Conservation (phyloP, 2,888 invertebrate genomes). For the Idaea biselata region DNA sequence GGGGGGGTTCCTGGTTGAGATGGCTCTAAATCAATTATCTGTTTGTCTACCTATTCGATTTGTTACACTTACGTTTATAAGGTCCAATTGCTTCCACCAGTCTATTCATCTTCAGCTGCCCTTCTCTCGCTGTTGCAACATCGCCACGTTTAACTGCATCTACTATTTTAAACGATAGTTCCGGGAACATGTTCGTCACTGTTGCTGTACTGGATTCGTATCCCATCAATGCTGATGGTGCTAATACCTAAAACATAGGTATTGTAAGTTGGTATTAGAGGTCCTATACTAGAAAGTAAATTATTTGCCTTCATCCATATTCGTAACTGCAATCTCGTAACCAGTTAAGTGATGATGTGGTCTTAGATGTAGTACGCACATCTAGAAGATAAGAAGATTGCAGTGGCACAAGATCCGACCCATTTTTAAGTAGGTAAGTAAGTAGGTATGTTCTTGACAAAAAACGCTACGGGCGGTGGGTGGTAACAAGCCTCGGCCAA, state of each 20-base stretch:
- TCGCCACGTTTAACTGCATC: slow-evolving; percentile 61
- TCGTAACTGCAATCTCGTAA: too few species aligned
- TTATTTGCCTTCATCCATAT: too few species aligned
- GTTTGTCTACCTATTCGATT: not conserved
- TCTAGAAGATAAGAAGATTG: too few species aligned
- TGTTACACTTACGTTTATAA: slow-evolving; percentile 55
- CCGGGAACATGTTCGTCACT: slow-evolving; percentile 83
- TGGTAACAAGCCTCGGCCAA: not conserved
- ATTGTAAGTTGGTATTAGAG: too few species aligned
- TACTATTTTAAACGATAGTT: slow-evolving; percentile 73
- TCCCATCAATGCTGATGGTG: slow-evolving; percentile 82
- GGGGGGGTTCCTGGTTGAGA: too few species aligned
- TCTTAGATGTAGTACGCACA: too few species aligned
- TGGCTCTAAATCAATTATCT: not conserved
- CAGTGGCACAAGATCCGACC: too few species aligned
- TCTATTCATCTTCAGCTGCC: slow-evolving; percentile 72
- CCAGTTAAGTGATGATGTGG: too few species aligned
- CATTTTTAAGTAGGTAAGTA: too few species aligned
- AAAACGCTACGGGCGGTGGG: too few species aligned
- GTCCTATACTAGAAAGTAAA: too few species aligned
- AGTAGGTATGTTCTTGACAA: too few species aligned
- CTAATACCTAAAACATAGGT: slow-evolving; percentile 74
- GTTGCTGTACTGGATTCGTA: slow-evolving; percentile 86
- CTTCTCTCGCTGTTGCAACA: slow-evolving; percentile 54
- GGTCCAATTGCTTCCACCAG: slow-evolving; percentile 62